Conservation (phyloP, 2,797 vertebrate species). For the Gambelia wislizenii region DNA sequence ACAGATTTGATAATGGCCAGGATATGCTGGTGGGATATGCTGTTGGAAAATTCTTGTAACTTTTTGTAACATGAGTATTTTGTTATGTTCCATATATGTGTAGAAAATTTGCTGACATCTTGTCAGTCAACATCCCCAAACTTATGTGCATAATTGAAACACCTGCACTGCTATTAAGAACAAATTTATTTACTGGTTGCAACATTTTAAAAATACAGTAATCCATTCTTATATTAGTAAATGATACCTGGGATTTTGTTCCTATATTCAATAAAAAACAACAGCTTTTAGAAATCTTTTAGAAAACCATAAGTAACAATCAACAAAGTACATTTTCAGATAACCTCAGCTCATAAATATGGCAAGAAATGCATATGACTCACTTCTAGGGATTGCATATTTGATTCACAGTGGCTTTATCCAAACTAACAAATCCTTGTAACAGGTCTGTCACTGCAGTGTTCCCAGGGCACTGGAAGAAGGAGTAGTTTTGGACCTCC, state of each 20-base stretch:
- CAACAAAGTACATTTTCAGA: not conserved
- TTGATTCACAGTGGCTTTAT: not conserved
- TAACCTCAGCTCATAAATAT: not conserved
- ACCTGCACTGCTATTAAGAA: slow-evolving; percentile 24
- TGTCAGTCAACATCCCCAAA: not conserved
- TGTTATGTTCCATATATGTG: not conserved
- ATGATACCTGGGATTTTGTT: slow-evolving; percentile 21
- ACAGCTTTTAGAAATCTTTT: not conserved
- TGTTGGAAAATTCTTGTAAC: not conserved
- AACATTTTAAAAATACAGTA: slow-evolving; percentile 29
- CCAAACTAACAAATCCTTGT: not conserved
- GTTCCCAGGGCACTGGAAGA: not conserved
- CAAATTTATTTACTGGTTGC: slow-evolving; percentile 67
- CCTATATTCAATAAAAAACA: slow-evolving; percentile 3
- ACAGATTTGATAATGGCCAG: too few species aligned
- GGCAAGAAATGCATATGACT: not conserved
- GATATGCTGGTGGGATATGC: too few species aligned
- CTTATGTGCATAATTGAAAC: not conserved
- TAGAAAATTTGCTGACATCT: not conserved
- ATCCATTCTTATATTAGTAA: slow-evolving; percentile 46
- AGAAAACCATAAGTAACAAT: slow-evolving; percentile 10
- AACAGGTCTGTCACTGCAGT: not conserved
- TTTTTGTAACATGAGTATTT: not conserved
- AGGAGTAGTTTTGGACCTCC: not conserved
- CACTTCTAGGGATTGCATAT: not conserved